Conservation (phyloP, 2,797 vertebrate genomes). For the Aulostomus chinensis region DNA sequence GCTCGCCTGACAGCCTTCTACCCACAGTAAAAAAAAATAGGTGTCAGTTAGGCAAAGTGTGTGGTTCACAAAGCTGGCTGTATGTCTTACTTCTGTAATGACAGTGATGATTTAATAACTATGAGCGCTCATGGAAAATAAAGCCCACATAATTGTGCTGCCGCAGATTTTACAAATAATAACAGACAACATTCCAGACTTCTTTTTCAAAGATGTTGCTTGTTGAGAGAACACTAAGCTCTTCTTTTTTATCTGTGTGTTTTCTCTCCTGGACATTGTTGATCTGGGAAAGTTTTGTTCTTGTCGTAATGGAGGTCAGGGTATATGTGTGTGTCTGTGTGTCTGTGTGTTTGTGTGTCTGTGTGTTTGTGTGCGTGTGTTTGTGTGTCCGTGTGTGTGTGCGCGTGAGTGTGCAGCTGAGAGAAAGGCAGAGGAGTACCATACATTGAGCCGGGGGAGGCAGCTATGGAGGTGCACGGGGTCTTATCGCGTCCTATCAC, state of each 20-base stretch:
- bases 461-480: conserved; percentile 38
- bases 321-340: conserved; percentile 23
- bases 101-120: conserved; percentile 31
- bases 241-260: conserved; percentile 73
- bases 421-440: conserved; percentile 47
- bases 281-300: conserved; percentile 78
- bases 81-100: conserved; percentile 24
- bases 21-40: conserved; percentile 27
- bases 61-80: conserved; percentile 24
- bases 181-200: conserved; percentile 52
- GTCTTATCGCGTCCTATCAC: conserved; percentile 65
- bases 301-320: conserved; percentile 74
- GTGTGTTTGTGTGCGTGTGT: conserved; percentile 7
- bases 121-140: conserved; percentile 1
- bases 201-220: conserved; percentile 45
- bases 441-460: conserved; percentile 41
- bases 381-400: conserved; percentile 20
- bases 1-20: conserved; percentile 32
- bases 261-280: conserved; percentile 62
- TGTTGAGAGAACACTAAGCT: conserved; percentile 57
- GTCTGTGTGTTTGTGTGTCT: conserved; percentile 26
- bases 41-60: conserved; percentile 26
- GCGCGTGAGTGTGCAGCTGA: conserved; percentile 11
- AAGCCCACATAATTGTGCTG: conserved; percentile 14
- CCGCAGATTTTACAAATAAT: conserved; percentile 32